These are phyloP conservation scores for Latrodectus hesperus DNA, from an alignment of 2,888 invertebrate species.

Conservation along the genomic window DNA sequence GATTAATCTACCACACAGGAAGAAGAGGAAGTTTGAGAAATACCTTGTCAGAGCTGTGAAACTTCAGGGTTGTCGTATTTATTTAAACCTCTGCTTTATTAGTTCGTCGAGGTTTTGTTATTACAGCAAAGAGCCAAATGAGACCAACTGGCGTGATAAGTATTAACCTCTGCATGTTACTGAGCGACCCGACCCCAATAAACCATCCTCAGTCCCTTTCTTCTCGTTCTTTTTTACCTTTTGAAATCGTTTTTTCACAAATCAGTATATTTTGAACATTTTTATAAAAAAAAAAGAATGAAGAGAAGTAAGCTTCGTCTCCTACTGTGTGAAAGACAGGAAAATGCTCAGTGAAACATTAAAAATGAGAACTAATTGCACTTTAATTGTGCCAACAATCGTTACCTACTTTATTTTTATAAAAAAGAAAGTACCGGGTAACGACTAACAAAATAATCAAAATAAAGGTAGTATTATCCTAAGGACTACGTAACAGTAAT, in stretches of 20 bases:
- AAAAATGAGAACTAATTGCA: neutral
- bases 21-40: slow-evolving; percentile 41
- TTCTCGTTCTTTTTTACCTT: slow-evolving; percentile 36
- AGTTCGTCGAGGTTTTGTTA: slow-evolving; percentile 55
- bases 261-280: slow-evolving; percentile 20
- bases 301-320: too few relatives aligned
- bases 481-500: too few relatives aligned
- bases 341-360: neutral
- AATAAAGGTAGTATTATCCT: too few relatives aligned
- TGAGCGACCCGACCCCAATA: slow-evolving; percentile 59
- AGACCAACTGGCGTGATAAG: slow-evolving; percentile 59
- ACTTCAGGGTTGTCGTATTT: slow-evolving; percentile 41
- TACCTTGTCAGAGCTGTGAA: slow-evolving; percentile 37
- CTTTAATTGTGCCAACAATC: neutral
- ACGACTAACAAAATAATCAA: too few relatives aligned
- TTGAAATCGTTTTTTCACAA: slow-evolving; percentile 58
- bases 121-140: slow-evolving; percentile 52
- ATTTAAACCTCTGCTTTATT: slow-evolving; percentile 60
- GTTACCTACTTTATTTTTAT: too few relatives aligned
- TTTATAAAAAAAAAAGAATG: too few relatives aligned
- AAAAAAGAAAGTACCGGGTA: too few relatives aligned
- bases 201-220: slow-evolving; percentile 32
- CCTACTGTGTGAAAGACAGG: too few relatives aligned
- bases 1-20: slow-evolving; percentile 44
- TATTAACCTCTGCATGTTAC: slow-evolving; percentile 46